Percentiles rank a stretch among this genome's conserved stretches.
Conservation (phyloP, 1,140 invertebrate genomes). For the Dryas iulia region DNA sequence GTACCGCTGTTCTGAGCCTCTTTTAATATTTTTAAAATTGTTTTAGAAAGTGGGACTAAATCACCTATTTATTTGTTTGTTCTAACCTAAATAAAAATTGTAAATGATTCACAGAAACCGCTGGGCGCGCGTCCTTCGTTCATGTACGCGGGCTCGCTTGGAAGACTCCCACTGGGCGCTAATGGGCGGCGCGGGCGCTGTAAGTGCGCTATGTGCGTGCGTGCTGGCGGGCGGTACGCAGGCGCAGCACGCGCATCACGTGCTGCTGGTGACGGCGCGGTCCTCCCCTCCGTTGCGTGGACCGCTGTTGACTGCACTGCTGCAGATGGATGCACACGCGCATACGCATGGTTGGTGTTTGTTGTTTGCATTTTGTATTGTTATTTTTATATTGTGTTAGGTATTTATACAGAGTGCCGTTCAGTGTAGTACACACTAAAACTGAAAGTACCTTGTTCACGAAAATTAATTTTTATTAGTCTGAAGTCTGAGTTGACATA, state of each 20-base stretch:
- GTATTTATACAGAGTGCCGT: no score
- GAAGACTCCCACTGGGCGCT: slow-evolving; percentile 41
- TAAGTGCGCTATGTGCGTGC: slow-evolving; percentile 47
- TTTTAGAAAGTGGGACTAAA: no score
- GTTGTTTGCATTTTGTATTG: neutral
- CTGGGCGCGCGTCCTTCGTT: slow-evolving; percentile 61
- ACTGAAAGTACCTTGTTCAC: no score
- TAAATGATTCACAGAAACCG: slow-evolving; percentile 48
- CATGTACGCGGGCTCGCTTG: slow-evolving; percentile 47
- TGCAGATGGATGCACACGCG: slow-evolving; percentile 56
- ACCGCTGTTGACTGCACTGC: slow-evolving; percentile 45
- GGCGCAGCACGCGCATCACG: slow-evolving; percentile 44
- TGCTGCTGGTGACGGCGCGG: slow-evolving; percentile 50
- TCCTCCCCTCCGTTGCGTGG: slow-evolving; percentile 44
- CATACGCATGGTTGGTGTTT: slow-evolving; percentile 41
- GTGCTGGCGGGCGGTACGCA: slow-evolving; percentile 41
- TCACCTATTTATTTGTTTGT: no score
- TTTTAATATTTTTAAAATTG: no score
- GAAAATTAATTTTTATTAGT: no score
- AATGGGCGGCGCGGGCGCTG: slow-evolving; percentile 45
- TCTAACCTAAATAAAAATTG: neutral
- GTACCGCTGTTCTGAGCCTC: no score
- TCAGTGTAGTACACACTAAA: no score
- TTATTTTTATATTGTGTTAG: no score
- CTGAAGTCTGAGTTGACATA: no score